phyloP scores from a whole-genome alignment of 2,797 vertebrate species.

The Lepus oiostolus region DNA sequence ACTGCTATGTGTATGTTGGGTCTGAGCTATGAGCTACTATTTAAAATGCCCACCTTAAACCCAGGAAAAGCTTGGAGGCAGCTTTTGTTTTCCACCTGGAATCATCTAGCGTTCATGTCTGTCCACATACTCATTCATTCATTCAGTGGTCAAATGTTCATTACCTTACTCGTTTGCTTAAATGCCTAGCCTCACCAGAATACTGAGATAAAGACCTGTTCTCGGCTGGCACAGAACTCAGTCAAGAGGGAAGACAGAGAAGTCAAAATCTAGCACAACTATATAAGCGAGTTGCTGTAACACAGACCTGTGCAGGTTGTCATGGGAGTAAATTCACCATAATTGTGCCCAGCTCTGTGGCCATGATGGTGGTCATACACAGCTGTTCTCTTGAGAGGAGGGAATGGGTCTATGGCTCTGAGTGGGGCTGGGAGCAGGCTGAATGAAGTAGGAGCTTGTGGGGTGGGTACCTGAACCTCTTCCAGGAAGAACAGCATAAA shows the following conservation, averaged over 20 bases:
- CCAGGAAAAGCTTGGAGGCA: neutral
- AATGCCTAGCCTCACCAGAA: neutral
- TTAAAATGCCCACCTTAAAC: too few species aligned
- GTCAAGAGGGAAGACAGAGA: neutral
- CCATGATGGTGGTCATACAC: accelerated
- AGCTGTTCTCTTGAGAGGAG: neutral
- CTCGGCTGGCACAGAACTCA: neutral
- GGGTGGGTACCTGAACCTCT: neutral
- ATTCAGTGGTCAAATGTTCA: neutral
- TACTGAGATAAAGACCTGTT: neutral
- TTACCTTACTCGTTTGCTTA: neutral
- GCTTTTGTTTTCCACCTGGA: neutral
- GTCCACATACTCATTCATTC: neutral
- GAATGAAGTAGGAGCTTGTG: neutral
- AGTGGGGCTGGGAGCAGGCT: neutral
- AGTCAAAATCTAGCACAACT: neutral
- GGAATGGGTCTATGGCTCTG: neutral
- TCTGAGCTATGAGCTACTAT: too few species aligned
- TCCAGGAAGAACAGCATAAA: neutral
- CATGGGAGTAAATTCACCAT: neutral
- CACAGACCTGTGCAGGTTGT: neutral
- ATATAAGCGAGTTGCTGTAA: neutral
- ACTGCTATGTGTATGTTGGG: too few species aligned
- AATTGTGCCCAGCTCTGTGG: neutral
- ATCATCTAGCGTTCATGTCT: neutral